phyloP scores from a whole-genome alignment of 2,113 vertebrate species.

The Cyprinus carpio region DNA sequence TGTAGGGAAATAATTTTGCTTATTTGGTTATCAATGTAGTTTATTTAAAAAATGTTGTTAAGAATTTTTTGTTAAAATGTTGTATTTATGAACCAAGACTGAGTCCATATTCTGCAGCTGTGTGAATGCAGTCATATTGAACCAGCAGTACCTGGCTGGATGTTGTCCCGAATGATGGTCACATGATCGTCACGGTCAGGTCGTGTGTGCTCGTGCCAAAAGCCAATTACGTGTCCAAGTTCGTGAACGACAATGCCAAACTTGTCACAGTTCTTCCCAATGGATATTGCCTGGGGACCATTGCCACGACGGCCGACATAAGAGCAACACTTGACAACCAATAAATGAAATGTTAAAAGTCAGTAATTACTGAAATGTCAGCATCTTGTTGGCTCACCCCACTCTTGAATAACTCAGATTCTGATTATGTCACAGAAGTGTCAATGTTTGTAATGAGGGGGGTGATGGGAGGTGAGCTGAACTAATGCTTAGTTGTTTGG shows the following conservation, averaged over 20 bases:
- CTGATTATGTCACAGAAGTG: background rate
- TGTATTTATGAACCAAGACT: background rate
- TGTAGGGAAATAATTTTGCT: too few relatives aligned
- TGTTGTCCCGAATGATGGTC: conserved; percentile 96
- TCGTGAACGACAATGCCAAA: conserved; percentile 99
- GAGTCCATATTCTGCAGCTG: background rate
- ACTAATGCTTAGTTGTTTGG: background rate
- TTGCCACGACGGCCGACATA: conserved; percentile 97
- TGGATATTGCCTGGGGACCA: conserved; percentile 97
- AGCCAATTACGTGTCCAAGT: conserved; percentile 95
- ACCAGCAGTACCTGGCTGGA: conserved; percentile 87
- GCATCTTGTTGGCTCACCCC: background rate
- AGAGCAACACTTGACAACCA: conserved; percentile 84
- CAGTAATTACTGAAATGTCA: background rate
- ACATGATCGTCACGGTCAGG: conserved; percentile 96
- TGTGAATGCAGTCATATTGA: background rate
- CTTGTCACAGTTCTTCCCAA: conserved; percentile 99
- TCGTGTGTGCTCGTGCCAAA: conserved; percentile 97
- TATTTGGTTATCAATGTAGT: too few relatives aligned
- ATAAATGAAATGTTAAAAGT: background rate
- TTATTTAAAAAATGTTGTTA: too few relatives aligned
- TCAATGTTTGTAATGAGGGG: background rate
- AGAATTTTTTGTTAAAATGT: too few relatives aligned
- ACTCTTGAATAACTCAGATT: background rate
- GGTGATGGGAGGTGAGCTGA: background rate